Conservation (phyloP, 2,797 vertebrate species). For the Malacoraja senta region DNA sequence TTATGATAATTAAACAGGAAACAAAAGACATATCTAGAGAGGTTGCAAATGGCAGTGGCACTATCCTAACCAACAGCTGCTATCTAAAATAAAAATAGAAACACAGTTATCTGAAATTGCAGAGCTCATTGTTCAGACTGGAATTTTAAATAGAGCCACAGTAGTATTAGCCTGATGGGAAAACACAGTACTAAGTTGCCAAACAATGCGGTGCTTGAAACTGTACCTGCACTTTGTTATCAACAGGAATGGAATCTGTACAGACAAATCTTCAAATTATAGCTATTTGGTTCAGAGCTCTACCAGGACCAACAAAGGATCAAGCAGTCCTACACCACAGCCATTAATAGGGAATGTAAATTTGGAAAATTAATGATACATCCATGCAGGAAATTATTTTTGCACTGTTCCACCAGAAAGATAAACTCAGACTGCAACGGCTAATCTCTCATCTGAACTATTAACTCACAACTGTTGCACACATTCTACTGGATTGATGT, state of each 20-base stretch:
- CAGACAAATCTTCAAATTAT: background rate
- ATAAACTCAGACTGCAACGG: background rate
- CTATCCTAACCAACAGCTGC: background rate
- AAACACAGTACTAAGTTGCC: background rate
- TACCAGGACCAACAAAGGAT: background rate
- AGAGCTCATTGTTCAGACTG: background rate
- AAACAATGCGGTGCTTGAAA: background rate
- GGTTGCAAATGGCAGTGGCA: background rate
- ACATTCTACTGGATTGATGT: background rate
- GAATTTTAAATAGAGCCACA: background rate
- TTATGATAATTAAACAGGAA: background rate
- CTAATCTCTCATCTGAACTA: background rate
- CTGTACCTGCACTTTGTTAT: background rate
- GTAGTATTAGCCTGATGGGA: background rate
- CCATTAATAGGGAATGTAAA: background rate
- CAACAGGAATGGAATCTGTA: background rate
- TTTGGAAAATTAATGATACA: background rate
- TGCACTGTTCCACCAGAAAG: background rate
- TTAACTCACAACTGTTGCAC: background rate
- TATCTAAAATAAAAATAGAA: background rate
- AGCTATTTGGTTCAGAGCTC: background rate
- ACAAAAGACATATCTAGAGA: background rate
- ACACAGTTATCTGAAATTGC: background rate
- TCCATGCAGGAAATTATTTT: background rate
- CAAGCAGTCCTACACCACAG: background rate